Conservation (phyloP, 2,797 vertebrate genomes). For the Neosilurus mollespiculum region DNA sequence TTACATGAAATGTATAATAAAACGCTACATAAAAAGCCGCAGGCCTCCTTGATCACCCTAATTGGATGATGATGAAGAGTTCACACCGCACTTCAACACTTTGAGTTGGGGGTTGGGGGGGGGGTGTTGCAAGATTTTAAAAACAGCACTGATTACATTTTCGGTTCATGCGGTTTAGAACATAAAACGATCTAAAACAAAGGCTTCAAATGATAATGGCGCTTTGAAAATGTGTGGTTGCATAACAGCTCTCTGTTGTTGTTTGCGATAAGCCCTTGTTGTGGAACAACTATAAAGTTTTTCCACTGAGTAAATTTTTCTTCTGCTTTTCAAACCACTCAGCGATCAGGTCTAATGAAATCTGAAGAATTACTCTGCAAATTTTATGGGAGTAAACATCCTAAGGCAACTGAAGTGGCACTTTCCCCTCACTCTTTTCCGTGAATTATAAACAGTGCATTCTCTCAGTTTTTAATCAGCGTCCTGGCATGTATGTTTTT, state of each 20-base stretch:
- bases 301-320: conserved; percentile 12
- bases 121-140: not conserved
- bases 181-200: conserved; percentile 25
- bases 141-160: conserved; percentile 33
- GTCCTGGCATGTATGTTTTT: conserved; percentile 13
- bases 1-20: conserved; percentile 44
- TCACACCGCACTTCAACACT: not conserved
- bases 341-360: conserved; percentile 4
- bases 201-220: not conserved
- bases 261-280: conserved; percentile 24
- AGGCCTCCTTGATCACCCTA: conserved; percentile 36
- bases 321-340: not conserved
- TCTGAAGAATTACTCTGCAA: conserved; percentile 5
- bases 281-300: conserved; percentile 20
- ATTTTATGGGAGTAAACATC: conserved; percentile 17
- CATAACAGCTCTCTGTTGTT: conserved; percentile 3
- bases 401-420: conserved; percentile 1
- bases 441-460: conserved; percentile 12
- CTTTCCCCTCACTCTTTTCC: not conserved
- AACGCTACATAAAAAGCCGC: conserved; percentile 32
- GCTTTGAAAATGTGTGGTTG: conserved; percentile 10
- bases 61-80: conserved; percentile 36
- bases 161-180: not conserved
- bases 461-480: conserved; percentile 16
- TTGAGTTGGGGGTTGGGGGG: too few relatives aligned